These are phyloP conservation scores for Apeltes quadracus DNA, from an alignment of 2,113 vertebrate genomes.

Conservation along the genomic window DNA sequence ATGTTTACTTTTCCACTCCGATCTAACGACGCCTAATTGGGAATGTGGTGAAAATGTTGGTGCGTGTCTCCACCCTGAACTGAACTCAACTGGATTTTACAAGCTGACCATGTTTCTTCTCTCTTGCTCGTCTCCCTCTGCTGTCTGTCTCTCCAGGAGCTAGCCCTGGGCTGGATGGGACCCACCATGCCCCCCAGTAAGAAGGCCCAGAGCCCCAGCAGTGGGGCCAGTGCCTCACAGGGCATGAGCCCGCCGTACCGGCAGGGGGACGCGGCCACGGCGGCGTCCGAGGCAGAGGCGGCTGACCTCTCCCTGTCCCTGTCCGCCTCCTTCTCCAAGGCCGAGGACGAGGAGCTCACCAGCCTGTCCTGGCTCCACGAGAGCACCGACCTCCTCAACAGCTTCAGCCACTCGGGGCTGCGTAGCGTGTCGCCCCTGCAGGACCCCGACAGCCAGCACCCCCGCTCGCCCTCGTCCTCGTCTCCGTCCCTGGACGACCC, in stretches of 20 bases:
- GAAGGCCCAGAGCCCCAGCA: slow-evolving; percentile 94
- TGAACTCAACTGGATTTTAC: slow-evolving; percentile 32
- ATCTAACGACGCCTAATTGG: slow-evolving; percentile 56
- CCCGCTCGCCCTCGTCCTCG: slow-evolving; percentile 85
- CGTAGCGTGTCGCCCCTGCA: slow-evolving; percentile 94
- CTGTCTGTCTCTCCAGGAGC: slow-evolving; percentile 78
- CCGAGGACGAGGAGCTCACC: slow-evolving; percentile 94
- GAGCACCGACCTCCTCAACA: slow-evolving; percentile 96
- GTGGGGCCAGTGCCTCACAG: slow-evolving; percentile 90
- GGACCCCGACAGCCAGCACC: slow-evolving; percentile 88
- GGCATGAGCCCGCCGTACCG: slow-evolving; percentile 90
- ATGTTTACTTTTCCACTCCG: slow-evolving; percentile 47
- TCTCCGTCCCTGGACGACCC: slow-evolving; percentile 76
- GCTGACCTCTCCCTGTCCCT: slow-evolving; percentile 92
- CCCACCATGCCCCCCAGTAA: slow-evolving; percentile 99
- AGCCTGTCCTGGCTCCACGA: slow-evolving; percentile 98
- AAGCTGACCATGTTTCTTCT: slow-evolving; percentile 46
- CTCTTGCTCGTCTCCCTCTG: slow-evolving; percentile 16
- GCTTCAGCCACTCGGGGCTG: slow-evolving; percentile 94
- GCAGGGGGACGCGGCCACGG: slow-evolving; percentile 76
- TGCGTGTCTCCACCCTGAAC: slow-evolving; percentile 32
- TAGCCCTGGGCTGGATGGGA: slow-evolving; percentile 92
- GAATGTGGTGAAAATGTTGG: slow-evolving; percentile 51
- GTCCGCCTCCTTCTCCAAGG: slow-evolving; percentile 85
- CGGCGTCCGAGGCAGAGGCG: slow-evolving; percentile 87